These are phyloP conservation scores for Diprion similis DNA, from an alignment of 1,140 invertebrate species.

Conservation along the genomic window DNA sequence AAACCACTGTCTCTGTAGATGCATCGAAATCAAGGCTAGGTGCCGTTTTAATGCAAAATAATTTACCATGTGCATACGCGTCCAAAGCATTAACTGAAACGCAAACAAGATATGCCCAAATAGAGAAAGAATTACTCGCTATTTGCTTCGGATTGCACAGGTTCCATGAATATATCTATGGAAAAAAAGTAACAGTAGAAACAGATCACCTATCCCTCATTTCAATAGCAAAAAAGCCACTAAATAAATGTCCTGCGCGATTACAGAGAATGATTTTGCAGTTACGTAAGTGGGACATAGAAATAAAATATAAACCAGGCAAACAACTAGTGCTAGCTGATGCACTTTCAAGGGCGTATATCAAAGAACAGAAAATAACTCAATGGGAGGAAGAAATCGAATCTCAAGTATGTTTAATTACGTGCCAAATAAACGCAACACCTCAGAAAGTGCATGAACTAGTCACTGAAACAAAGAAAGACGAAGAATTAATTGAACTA, in stretches of 20 bases:
- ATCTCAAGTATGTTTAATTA: conserved; percentile 32
- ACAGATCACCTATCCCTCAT: conserved; percentile 50
- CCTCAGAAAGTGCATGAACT: conserved; percentile 37
- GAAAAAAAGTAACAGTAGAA: conserved; percentile 38
- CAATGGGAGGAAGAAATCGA: conserved; percentile 21
- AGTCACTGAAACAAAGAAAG: conserved; percentile 36
- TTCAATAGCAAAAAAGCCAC: conserved; percentile 47
- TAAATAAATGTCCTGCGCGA: conserved; percentile 42
- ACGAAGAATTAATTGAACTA: conserved; percentile 31
- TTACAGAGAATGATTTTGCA: conserved; percentile 46
- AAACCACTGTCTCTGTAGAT: conserved; percentile 22
- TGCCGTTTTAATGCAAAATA: conserved; percentile 35
- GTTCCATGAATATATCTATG: conserved; percentile 45
- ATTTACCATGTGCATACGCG: conserved; percentile 46
- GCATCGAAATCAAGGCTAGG: conserved; percentile 28
- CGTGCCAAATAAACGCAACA: conserved; percentile 25
- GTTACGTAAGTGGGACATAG: conserved; percentile 43
- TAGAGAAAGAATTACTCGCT: conserved; percentile 56
- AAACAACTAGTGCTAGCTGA: conserved; percentile 42
- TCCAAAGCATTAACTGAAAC: conserved; percentile 29
- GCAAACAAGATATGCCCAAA: conserved; percentile 45
- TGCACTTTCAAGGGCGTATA: conserved; percentile 37
- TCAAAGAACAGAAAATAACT: background rate
- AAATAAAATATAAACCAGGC: conserved; percentile 42
- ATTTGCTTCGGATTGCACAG: conserved; percentile 42